These are phyloP conservation scores for Temnothorax unifasciatus DNA, from an alignment of 2,888 invertebrate genomes.

Conservation along the genomic window DNA sequence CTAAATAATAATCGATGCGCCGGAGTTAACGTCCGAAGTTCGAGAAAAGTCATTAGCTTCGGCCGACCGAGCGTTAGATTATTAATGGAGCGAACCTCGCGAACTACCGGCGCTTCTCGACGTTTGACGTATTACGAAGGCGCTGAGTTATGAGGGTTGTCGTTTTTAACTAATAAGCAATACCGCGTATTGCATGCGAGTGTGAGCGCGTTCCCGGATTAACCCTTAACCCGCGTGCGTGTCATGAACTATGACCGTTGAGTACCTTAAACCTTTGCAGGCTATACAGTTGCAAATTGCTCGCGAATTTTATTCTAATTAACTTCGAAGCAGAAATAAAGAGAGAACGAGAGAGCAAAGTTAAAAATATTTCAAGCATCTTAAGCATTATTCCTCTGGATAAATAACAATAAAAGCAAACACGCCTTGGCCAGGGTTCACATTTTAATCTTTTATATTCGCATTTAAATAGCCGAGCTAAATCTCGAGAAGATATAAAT, in stretches of 20 bases:
- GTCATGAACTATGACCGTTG: slow-evolving; percentile 12
- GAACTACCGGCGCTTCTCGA: slow-evolving; percentile 50
- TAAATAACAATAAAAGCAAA: neutral
- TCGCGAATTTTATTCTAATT: slow-evolving; percentile 18
- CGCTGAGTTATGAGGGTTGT: slow-evolving; percentile 51
- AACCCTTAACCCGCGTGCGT: slow-evolving; percentile 31
- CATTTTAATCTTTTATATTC: neutral
- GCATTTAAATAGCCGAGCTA: neutral
- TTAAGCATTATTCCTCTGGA: neutral
- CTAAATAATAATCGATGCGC: slow-evolving; percentile 55
- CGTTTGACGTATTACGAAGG: slow-evolving; percentile 57
- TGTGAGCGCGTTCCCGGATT: slow-evolving; percentile 39
- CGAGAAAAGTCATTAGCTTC: slow-evolving; percentile 57
- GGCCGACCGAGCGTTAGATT: slow-evolving; percentile 54
- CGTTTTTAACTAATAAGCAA: slow-evolving; percentile 58
- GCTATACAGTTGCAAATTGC: neutral
- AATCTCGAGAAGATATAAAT: neutral
- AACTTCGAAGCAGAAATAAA: neutral
- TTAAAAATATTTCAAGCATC: neutral
- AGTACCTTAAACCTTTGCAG: neutral
- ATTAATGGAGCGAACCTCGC: slow-evolving; percentile 47
- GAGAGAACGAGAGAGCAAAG: neutral
- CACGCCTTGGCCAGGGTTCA: neutral
- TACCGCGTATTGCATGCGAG: slow-evolving; percentile 32
- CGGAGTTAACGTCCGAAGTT: slow-evolving; percentile 54